Percentiles rank a stretch among this genome's conserved stretches.
These are phyloP conservation scores for Athripsodes cinereus DNA, from an alignment of 2,888 invertebrate genomes.

Conservation along the genomic window DNA sequence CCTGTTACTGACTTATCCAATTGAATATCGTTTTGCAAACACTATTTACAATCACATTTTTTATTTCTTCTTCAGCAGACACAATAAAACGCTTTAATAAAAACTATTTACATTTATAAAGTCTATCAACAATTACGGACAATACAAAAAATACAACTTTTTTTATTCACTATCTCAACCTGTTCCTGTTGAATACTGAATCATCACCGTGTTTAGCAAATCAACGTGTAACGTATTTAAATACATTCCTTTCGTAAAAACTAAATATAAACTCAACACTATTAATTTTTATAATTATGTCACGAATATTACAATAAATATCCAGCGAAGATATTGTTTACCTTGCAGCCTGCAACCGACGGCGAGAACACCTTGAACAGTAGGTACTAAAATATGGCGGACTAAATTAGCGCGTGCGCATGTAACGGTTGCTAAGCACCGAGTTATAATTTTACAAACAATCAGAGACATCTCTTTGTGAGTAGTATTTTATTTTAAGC, in stretches of 20 bases:
- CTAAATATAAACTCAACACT: background rate
- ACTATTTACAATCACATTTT: conserved; percentile 19
- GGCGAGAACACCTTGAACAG: conserved; percentile 19
- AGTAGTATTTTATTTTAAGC: no score
- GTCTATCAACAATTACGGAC: conserved; percentile 11
- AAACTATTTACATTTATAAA: conserved; percentile 12
- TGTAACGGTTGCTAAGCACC: background rate
- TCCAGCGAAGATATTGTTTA: conserved; percentile 16
- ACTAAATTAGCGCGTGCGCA: conserved; percentile 21
- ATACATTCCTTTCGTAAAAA: background rate
- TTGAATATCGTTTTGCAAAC: conserved; percentile 7
- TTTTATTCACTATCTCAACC: conserved; percentile 24
- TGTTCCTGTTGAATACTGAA: conserved; percentile 21
- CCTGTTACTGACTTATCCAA: conserved; percentile 19
- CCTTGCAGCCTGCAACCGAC: conserved; percentile 13
- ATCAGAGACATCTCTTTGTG: no score
- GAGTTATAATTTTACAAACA: no score
- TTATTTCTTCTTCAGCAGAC: conserved; percentile 10
- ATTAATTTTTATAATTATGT: background rate
- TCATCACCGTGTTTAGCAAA: conserved; percentile 18
- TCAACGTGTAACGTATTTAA: conserved; percentile 1
- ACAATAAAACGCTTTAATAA: conserved; percentile 8
- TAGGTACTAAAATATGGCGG: conserved; percentile 26
- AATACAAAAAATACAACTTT: conserved; percentile 18
- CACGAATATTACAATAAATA: background rate